Evolutionary conservation across 1,140 invertebrate species (phyloP).

Genomic region (Trypoxylus dichotomus): DNA sequence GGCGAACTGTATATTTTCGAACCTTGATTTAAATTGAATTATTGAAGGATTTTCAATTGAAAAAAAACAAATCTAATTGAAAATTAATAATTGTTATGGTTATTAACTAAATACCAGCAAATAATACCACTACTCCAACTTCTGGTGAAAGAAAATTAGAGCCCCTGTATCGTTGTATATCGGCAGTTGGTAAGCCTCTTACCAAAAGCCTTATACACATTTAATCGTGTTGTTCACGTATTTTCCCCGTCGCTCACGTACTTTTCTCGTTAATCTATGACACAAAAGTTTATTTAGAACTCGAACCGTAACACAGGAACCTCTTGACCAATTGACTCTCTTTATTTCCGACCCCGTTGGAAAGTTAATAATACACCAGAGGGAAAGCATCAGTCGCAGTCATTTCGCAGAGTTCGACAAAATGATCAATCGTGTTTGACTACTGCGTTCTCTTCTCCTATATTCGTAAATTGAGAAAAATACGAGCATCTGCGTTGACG

Average conservation of each 20-base stretch:
- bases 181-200: neutral
- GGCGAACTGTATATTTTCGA: no score
- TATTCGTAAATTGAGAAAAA: neutral
- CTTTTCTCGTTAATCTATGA: neutral
- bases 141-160: no score
- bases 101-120: no score
- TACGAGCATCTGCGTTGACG: neutral
- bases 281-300: neutral
- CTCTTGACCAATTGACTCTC: neutral
- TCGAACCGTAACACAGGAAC: neutral
- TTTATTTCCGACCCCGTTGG: neutral
- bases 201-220: neutral
- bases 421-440: neutral
- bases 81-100: no score
- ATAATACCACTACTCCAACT: no score
- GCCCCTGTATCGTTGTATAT: neutral
- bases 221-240: neutral
- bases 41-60: no score
- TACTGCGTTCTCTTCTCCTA: neutral
- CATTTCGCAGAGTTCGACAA: neutral
- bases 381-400: neutral
- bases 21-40: no score
- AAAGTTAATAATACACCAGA: conserved; percentile 7
- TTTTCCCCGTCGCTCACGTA: neutral
- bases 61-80: no score